Base-by-base conservation (phyloP, 2,888 invertebrate species). In the Branchinecta sandiegonensis region DNA sequence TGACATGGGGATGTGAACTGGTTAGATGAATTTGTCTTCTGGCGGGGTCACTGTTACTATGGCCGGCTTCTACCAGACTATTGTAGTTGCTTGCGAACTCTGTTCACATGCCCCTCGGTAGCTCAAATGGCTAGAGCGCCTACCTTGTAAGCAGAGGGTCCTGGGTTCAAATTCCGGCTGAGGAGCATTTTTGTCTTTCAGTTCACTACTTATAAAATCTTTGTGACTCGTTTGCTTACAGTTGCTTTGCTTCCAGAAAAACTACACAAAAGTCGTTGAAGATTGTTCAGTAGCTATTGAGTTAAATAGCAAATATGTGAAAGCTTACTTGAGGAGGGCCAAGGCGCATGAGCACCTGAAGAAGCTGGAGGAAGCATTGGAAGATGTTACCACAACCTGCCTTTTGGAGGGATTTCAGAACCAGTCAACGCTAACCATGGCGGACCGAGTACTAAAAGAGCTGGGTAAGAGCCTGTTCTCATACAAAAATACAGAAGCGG, bases 351-450 rank as follows among this genome's bases (percentile, higher is more conserved):
- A 95, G 78, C 83, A 86, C 70, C 84, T 85, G 68, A 87, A 87
- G 70, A 86, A 94, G 73, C 83, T 91, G 74, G 84, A 86, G 70
- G 82, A 86, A 72, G 88, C 91, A 70, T 79, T 96, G 67, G 93
- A 94, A 80, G 95, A 96, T 81, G 86, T 94, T 1, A 95, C 94
- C 1, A 89, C 93, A 46, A 90, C 91, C 17, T 94, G 94, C 76
- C 87, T 95, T 73, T 80, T 95, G 71, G 94, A 95, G 80, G 84
- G 85, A 73, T 96, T 94, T 79, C 84, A 86, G 75, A 93, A 91
- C 76, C 87, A 86, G 74, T 84, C 82, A 71, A 87, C 89, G 37
- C 80, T 95, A 46, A 80, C 86, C 70, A 87, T 88, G 79, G 94
- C 94, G 46, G 95, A 95, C 78, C 83, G 89, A 68, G 86, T 95